These are phyloP conservation scores for Stylophora pistillata DNA, from an alignment of 64 coral and sea anemone genomes.

Conservation along the genomic window DNA sequence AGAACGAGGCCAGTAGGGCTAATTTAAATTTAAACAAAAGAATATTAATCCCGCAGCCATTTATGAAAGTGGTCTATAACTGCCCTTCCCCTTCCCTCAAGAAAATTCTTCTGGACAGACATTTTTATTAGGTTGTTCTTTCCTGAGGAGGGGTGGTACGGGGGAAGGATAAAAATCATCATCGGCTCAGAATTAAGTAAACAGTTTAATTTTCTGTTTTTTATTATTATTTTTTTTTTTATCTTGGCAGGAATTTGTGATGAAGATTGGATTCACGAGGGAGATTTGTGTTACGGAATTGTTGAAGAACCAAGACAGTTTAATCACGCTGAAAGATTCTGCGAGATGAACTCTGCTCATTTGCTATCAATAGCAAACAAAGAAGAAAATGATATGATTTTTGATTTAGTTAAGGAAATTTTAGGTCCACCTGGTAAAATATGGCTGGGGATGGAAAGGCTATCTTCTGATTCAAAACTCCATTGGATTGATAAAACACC, in stretches of 20 bases:
- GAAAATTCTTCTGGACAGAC: no score
- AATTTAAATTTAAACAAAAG: no score
- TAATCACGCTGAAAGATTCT: conserved; percentile 54
- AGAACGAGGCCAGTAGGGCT: no score
- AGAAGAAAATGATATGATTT: conserved; percentile 49
- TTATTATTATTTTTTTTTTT: no score
- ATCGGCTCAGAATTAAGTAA: background rate
- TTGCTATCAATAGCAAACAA: conserved; percentile 48
- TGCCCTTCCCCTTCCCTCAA: no score
- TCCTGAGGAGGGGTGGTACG: no score
- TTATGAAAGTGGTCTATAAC: no score
- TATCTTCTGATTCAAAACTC: conserved; percentile 33
- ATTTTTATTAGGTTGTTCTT: no score
- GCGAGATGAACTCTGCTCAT: conserved; percentile 26
- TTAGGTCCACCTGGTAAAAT: conserved; percentile 31
- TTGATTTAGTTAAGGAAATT: conserved; percentile 27
- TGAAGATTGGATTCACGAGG: conserved; percentile 35
- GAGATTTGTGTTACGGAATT: conserved; percentile 24
- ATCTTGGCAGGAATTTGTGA: conserved; percentile 49
- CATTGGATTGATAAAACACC: conserved; percentile 74
- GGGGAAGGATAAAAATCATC: no score
- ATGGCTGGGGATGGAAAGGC: conserved; percentile 67
- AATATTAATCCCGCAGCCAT: no score
- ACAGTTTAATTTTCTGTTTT: background rate
- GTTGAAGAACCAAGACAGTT: conserved; percentile 39